Evolutionary conservation across 37 sponge, comb jelly and placozoan species (phyloP).

Genomic region (Axinella damicornis): DNA sequence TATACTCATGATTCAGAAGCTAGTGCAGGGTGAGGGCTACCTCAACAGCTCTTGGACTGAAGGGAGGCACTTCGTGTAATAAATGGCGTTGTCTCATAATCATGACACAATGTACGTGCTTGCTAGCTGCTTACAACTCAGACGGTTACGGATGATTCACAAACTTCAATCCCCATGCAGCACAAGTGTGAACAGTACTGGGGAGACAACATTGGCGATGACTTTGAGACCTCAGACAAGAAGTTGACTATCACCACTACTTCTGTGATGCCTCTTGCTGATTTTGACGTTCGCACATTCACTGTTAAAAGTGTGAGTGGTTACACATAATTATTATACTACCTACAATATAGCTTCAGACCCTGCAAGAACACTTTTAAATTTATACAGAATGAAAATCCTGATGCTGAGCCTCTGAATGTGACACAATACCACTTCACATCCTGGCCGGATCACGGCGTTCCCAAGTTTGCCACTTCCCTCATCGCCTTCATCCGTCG

Average conservation of each 20-base stretch:
- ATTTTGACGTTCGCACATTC: conserved; percentile 72
- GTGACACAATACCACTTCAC: conserved; percentile 75
- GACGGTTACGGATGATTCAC: no score
- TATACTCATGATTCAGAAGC: no score
- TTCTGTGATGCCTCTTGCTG: conserved; percentile 65
- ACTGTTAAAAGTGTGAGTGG: conserved; percentile 66
- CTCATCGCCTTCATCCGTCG: conserved; percentile 76
- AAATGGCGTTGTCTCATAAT: no score
- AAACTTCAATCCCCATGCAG: conserved; percentile 25
- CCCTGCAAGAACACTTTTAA: neutral
- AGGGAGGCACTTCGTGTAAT: no score
- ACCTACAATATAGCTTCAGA: no score
- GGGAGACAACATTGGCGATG: conserved; percentile 80
- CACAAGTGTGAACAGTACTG: conserved; percentile 94
- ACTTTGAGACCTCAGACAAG: conserved; percentile 26
- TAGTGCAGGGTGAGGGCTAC: no score
- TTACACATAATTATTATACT: no score
- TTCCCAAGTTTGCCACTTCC: conserved; percentile 87
- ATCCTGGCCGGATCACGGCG: conserved; percentile 84
- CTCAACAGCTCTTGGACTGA: no score
- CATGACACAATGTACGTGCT: no score
- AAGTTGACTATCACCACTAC: conserved; percentile 60
- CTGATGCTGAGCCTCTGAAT: conserved; percentile 27
- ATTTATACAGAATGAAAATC: conserved; percentile 5
- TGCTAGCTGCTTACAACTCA: no score